Evolutionary conservation across 1,140 invertebrate species (phyloP), one percentile per base, ranked within the genome.

Genomic region (Bacillus rossius): DNA sequence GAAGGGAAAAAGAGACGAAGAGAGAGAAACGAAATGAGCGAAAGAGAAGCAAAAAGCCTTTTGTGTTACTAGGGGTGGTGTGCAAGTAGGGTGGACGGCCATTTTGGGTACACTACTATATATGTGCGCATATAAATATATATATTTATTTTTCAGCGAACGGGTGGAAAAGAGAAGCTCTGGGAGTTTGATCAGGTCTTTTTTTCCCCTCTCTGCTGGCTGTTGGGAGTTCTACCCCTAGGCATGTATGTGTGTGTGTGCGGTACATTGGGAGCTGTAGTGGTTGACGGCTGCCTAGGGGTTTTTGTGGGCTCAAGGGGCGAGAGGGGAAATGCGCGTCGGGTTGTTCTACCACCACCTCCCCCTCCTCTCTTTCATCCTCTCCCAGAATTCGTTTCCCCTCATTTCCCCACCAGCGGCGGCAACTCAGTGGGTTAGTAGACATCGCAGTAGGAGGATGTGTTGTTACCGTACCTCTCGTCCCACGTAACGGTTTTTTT

Each of bases 31-130:
- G 43, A 45, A 25, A 25, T n/a, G 17, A 8, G 43, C n/a, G n/a
- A 49, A 25, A 49, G 53, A 40, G 40, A 23, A 34, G 17, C 17
- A 45, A 45, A 45, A 45, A 57, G 49, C 45, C 55, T 57, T 57
- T 57, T 57, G 55, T 57, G 55, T 47, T 57, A 29, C 5, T 29
- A 34, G 22, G 52, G 40, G 34, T 43, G 25, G 48, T 57, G 43
- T 38, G 55, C n/a, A 50, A 57, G 43, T 26, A 57, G 55, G 55
- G 45, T 49, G 55, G 45, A 47, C 55, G 47, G 55, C 55, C 55
- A 57, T 57, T 57, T 57, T 57, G 55, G 19, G 55, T 57, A 49
- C 26, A 57, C 26, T 47, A 23, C 38, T 56, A 29, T 56, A 45
- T 57, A 34, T 10, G 29, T 10, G 5, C 29, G 29, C 29, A 34